Evolutionary conservation across 2,888 invertebrate genomes (phyloP).

Genomic region (Drosophila acutilabella): DNA sequence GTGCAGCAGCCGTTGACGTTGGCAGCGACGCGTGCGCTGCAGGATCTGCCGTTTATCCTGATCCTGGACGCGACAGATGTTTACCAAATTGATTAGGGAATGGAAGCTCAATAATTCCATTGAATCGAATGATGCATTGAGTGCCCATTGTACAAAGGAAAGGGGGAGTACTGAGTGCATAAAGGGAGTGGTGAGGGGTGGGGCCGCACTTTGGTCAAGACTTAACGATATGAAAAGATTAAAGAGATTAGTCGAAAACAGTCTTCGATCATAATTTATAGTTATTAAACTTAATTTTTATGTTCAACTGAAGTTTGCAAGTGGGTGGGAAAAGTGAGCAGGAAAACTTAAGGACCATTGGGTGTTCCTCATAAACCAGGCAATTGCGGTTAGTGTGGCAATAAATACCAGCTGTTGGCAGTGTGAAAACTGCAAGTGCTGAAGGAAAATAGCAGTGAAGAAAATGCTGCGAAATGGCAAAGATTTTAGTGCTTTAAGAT

Average conservation of each 20-base stretch:
- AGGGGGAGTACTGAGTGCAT: neutral
- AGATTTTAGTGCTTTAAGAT: neutral
- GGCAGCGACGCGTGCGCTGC: constrained; percentile 65
- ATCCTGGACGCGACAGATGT: constrained; percentile 72
- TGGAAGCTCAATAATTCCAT: constrained; percentile 49
- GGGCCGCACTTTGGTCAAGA: constrained; percentile 36
- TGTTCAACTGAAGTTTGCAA: constrained; percentile 1
- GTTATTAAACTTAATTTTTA: constrained; percentile 45
- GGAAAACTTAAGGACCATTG: constrained; percentile 20
- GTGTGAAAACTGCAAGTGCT: constrained; percentile 14
- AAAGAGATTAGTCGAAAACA: constrained; percentile 41
- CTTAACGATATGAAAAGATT: constrained; percentile 66
- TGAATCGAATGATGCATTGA: constrained; percentile 56
- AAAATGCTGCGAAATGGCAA: neutral
- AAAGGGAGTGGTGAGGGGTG: neutral
- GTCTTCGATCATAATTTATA: constrained; percentile 40
- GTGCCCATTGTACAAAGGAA: constrained; percentile 23
- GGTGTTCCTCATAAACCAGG: constrained; percentile 49
- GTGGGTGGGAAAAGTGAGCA: neutral
- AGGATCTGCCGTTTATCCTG: constrained; percentile 57
- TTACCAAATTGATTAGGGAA: constrained; percentile 77
- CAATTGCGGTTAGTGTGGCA: constrained; percentile 54
- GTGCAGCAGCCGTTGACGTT: constrained; percentile 54
- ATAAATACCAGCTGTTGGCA: constrained; percentile 54
- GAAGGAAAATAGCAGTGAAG: constrained; percentile 5